Conservation (phyloP, 2,113 vertebrate genomes). For the Sphyrna mokarran region DNA sequence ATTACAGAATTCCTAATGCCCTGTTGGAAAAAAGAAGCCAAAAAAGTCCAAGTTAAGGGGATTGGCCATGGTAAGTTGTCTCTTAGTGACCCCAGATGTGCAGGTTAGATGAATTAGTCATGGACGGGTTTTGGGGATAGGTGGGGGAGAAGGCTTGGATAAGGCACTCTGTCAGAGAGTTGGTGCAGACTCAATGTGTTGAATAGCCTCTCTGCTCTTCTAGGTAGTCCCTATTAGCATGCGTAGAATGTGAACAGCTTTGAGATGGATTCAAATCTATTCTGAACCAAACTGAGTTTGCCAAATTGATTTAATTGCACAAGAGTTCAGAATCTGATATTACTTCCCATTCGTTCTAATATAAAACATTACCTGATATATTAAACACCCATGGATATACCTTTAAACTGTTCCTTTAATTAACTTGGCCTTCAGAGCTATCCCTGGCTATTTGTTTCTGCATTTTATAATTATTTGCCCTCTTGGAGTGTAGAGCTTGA, state of each 20-base stretch:
- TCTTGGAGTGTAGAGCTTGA: neutral
- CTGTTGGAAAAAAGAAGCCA: neutral
- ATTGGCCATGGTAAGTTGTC: no score
- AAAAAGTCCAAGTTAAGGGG: neutral
- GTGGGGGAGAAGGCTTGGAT: no score
- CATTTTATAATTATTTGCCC: neutral
- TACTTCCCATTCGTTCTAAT: neutral
- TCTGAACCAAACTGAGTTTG: neutral
- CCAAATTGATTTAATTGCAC: neutral
- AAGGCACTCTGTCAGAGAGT: no score
- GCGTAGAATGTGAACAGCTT: neutral
- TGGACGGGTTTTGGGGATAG: no score
- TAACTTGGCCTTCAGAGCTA: neutral
- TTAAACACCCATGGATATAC: neutral
- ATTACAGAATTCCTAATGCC: neutral
- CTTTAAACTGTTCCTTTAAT: neutral
- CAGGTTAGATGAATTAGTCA: no score
- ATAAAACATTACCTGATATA: neutral
- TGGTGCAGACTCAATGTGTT: no score
- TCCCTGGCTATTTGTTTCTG: neutral
- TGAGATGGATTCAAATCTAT: neutral
- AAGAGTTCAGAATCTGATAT: neutral
- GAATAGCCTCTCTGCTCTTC: no score
- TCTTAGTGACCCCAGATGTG: no score
- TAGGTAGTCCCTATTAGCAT: neutral